These are phyloP conservation scores for Pycnonotus jocosus DNA, from an alignment of 2,113 vertebrate genomes.

Conservation along the genomic window DNA sequence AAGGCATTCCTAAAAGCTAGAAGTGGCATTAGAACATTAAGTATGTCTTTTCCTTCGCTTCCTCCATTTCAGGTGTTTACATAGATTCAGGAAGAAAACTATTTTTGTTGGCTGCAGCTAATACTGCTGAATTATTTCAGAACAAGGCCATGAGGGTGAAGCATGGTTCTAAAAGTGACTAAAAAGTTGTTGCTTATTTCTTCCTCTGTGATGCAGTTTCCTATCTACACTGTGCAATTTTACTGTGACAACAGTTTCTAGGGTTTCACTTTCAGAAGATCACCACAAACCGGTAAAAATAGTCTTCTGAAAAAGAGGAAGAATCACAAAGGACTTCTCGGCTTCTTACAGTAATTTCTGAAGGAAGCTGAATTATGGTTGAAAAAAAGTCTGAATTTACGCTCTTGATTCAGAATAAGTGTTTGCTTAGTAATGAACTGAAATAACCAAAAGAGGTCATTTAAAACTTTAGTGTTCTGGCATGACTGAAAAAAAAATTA, in stretches of 20 bases:
- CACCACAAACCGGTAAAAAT: background rate
- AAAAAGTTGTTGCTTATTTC: background rate
- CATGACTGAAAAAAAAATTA: background rate
- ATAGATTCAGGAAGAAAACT: background rate
- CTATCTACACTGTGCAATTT: background rate
- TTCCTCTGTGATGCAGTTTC: background rate
- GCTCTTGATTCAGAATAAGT: background rate
- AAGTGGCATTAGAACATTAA: background rate
- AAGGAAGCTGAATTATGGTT: background rate
- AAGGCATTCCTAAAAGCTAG: background rate
- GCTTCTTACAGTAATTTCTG: background rate
- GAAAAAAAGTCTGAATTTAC: background rate
- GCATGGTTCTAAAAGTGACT: background rate
- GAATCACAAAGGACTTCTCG: background rate
- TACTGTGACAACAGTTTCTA: background rate
- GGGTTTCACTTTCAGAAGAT: background rate
- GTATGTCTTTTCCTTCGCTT: background rate
- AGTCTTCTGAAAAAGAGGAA: background rate
- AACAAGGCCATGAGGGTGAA: background rate
- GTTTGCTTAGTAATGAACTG: background rate
- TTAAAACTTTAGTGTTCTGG: background rate
- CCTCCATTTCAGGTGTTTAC: background rate
- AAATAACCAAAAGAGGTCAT: background rate
- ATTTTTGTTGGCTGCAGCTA: background rate
- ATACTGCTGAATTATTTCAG: background rate